A percentile compares a stretch with the other conserved stretches of the same genome.
Conservation (phyloP, 1,140 invertebrate species). For the Brachionus paranguensis region DNA sequence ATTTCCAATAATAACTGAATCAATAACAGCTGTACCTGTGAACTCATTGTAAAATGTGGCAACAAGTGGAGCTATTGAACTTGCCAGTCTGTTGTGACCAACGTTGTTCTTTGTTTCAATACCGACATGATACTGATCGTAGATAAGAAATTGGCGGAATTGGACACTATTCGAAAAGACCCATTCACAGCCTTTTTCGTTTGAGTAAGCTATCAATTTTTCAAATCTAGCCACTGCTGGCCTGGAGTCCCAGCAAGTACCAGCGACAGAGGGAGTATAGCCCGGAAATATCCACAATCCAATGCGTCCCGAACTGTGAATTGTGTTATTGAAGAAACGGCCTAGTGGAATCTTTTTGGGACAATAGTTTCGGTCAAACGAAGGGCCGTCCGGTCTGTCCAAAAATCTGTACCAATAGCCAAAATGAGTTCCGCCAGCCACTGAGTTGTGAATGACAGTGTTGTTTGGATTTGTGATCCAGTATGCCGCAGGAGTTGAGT, state of each 20-base stretch:
- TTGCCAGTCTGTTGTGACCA: not conserved
- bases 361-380: slow-evolving; percentile 45
- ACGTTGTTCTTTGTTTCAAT: slow-evolving; percentile 25
- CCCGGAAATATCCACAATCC: slow-evolving; percentile 51
- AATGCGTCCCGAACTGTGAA: slow-evolving; percentile 51
- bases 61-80: not conserved
- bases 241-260: not conserved
- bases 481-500: slow-evolving; percentile 49
- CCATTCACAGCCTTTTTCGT: slow-evolving; percentile 45
- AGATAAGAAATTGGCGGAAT: slow-evolving; percentile 45
- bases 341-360: slow-evolving; percentile 46
- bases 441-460: slow-evolving; percentile 46
- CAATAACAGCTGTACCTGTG: not conserved
- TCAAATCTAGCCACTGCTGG: slow-evolving; percentile 40
- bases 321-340: slow-evolving; percentile 49
- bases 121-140: slow-evolving; percentile 47
- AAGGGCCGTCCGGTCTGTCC: slow-evolving; percentile 49
- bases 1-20: slow-evolving; percentile 31
- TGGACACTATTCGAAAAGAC: slow-evolving; percentile 47
- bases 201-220: slow-evolving; percentile 40
- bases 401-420: slow-evolving; percentile 51
- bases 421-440: slow-evolving; percentile 51
- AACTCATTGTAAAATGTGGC: slow-evolving; percentile 10
- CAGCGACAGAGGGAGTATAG: slow-evolving; percentile 43
- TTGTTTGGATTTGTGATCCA: slow-evolving; percentile 53